These are phyloP conservation scores for Siphlonurus alternatus DNA, from an alignment of 2,888 invertebrate genomes.

Conservation along the genomic window DNA sequence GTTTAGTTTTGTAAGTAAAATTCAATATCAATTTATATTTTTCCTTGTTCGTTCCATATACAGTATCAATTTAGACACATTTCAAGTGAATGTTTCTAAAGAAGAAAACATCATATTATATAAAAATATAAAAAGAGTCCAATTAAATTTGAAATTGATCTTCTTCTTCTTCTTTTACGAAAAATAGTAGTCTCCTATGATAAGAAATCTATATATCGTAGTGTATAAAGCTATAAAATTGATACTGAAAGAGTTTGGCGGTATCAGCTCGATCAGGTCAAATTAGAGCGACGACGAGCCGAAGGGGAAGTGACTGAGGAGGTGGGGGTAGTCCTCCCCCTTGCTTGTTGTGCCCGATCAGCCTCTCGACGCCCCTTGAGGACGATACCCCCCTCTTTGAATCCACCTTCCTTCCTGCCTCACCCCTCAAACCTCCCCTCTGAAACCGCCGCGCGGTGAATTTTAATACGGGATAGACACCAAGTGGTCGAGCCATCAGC, in stretches of 20 bases:
- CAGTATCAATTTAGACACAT: too few species aligned
- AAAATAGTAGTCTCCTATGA: neutral
- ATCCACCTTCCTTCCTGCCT: too few species aligned
- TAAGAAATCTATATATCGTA: neutral
- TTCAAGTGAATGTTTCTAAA: too few species aligned
- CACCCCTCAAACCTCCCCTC: too few species aligned
- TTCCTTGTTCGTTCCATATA: too few species aligned
- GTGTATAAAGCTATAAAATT: neutral
- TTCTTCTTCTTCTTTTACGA: too few species aligned
- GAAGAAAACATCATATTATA: too few species aligned
- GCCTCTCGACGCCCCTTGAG: neutral
- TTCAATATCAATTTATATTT: too few species aligned
- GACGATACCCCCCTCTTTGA: too few species aligned
- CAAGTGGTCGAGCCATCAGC: neutral
- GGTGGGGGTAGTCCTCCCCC: neutral
- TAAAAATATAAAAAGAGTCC: too few species aligned
- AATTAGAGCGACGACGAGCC: neutral
- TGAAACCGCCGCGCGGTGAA: neutral
- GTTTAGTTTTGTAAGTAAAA: too few species aligned
- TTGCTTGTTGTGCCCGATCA: neutral
- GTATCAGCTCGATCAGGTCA: neutral
- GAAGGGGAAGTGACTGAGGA: neutral
- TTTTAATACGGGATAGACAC: neutral
- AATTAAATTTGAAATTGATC: too few species aligned
- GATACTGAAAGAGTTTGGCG: neutral